Evolutionary conservation across 2,888 invertebrate genomes (phyloP), one percentile per base, ranked within the genome.

Genomic region (Drosophila stalkeri): DNA sequence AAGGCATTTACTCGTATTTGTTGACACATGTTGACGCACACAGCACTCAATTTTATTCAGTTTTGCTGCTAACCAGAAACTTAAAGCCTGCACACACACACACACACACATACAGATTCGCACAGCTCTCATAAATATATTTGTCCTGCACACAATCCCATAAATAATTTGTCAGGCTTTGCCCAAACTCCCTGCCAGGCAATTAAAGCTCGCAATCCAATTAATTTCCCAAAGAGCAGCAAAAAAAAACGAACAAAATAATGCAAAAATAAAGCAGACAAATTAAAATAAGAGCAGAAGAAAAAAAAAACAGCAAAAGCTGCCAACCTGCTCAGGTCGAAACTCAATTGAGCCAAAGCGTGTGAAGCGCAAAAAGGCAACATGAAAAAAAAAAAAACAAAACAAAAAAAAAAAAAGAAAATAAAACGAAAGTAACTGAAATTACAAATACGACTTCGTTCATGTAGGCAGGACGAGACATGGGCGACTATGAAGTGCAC

Each of bases 161-260:
- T 81, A 52, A 81, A 82, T 81, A 80, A 81, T 82, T 82, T 81
- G 39, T 51, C 41, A 55, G 41, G 51, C 51, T 33, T 47, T 54
- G 44, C 44, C 4, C 41, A 55, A 41, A 44, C 67, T 76, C 70
- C 72, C 76, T 54, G 65, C 54, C 47, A 59, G 65, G 72, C 83
- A 86, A 86, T 84, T 84, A 82, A 84, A 73, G 71, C 75, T 54
- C 57, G 49, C 80, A 77, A 77, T 84, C 80, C 82, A 84, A 86
- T 86, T 83, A 80, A 75, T 75, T 80, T 73, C 52, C 57, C 69
- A 65, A 77, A 77, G 49, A 67, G 62, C 39, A n/a, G 41, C 9
- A 12, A 5, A 57, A 27, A 6, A 35, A 4, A 43, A 35, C 23
- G 62, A 63, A 33, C n/a, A n/a, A 71, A 51, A 65, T 16, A 65